Conservation (phyloP, 2,113 vertebrate species). For the Hydrochoerus hydrochaeris region DNA sequence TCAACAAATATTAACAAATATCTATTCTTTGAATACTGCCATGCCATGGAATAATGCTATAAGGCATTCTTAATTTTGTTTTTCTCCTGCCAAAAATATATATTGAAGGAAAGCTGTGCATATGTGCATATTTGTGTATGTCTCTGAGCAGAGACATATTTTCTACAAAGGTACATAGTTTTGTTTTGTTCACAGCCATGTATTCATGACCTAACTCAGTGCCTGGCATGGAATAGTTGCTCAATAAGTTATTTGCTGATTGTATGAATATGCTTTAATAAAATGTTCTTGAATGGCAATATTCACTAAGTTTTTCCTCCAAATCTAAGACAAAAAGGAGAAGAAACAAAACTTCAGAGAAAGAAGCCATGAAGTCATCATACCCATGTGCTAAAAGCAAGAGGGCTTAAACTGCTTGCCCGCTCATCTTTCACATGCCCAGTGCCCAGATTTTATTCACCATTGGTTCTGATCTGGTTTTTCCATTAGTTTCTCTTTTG, state of each 20-base stretch:
- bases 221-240: background rate
- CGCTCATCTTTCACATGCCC: background rate
- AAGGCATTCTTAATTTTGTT: too few relatives aligned
- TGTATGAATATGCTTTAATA: background rate
- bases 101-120: background rate
- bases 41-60: too few relatives aligned
- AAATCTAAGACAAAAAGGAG: background rate
- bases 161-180: slow-evolving; percentile 24
- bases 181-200: background rate
- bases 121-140: background rate
- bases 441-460: background rate
- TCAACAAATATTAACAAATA: too few relatives aligned
- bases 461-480: background rate
- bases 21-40: too few relatives aligned
- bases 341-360: background rate
- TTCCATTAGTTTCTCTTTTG: background rate
- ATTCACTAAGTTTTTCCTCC: background rate
- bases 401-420: background rate
- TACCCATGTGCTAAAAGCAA: background rate
- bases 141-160: background rate
- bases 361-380: background rate
- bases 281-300: slow-evolving; percentile 1
- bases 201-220: background rate
- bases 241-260: background rate
- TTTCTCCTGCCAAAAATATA: too few relatives aligned